phyloP scores from a whole-genome alignment of 2,113 vertebrate species.

The Amia ocellicauda region DNA sequence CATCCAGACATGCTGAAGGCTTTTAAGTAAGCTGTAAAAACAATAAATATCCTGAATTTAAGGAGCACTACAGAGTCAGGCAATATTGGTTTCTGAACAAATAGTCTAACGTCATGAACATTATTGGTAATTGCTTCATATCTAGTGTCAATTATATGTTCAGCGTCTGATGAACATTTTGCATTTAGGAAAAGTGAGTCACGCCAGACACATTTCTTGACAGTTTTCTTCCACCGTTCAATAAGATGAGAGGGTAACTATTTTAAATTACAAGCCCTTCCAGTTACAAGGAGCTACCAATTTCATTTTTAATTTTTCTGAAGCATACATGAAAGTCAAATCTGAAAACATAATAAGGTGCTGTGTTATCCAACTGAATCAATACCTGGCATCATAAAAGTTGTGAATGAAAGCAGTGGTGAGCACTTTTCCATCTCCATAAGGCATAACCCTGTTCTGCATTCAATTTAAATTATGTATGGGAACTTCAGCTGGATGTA shows the following conservation, averaged over 20 bases:
- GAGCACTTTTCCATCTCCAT: no score
- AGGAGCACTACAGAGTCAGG: constrained; percentile 71
- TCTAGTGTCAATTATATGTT: constrained; percentile 54
- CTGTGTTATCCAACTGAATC: no score
- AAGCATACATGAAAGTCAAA: no score
- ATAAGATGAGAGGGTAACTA: not conserved
- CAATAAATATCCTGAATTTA: constrained; percentile 80
- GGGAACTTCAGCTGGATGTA: no score
- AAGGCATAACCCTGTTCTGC: not conserved
- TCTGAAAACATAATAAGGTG: no score
- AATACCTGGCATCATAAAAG: no score
- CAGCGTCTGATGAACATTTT: not conserved
- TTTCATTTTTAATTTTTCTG: no score
- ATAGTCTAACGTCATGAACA: constrained; percentile 72
- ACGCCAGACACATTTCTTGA: not conserved
- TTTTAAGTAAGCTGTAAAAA: constrained; percentile 81
- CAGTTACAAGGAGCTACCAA: no score
- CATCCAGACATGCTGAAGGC: constrained; percentile 76
- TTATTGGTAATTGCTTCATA: constrained; percentile 81
- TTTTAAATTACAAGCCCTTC: no score
- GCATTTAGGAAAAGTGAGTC: not conserved
- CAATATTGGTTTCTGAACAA: constrained; percentile 81
- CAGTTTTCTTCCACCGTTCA: not conserved
- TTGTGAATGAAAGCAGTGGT: no score
- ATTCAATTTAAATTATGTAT: no score